Conservation (phyloP, 1,140 invertebrate genomes). For the Pachypeltis micranthus region DNA sequence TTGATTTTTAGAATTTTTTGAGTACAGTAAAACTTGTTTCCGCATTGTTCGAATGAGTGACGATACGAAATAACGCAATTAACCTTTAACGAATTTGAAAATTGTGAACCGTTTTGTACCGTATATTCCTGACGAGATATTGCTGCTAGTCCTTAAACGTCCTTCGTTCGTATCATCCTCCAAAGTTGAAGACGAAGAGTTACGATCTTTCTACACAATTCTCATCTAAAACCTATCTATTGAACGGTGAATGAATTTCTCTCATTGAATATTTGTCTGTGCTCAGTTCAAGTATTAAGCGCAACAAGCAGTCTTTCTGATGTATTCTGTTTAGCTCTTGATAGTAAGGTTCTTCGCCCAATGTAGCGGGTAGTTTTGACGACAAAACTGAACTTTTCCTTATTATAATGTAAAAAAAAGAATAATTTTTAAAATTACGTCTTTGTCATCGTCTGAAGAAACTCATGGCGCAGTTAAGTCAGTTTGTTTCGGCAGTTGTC, state of each 20-base stretch:
- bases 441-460: no score
- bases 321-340: constrained; percentile 19
- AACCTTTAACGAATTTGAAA: no score
- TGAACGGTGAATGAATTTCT: neutral
- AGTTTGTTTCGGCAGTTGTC: no score
- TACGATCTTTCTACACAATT: no score
- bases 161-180: no score
- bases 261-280: constrained; percentile 16
- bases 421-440: no score
- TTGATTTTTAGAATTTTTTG: neutral
- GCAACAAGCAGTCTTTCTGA: constrained; percentile 21
- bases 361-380: constrained; percentile 11
- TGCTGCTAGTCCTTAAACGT: no score
- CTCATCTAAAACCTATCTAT: constrained; percentile 9
- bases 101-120: no score
- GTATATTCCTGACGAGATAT: no score
- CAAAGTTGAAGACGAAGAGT: no score
- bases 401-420: constrained; percentile 15
- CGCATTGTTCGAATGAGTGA: neutral
- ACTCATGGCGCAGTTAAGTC: no score
- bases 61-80: no score
- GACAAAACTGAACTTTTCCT: neutral
- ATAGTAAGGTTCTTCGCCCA: constrained; percentile 14
- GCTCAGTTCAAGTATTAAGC: constrained; percentile 23
- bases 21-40: neutral